Evolutionary conservation across 1,140 invertebrate species (phyloP), one percentile per base, ranked within the genome.

Genomic region (Drosophila kepulauana): DNA sequence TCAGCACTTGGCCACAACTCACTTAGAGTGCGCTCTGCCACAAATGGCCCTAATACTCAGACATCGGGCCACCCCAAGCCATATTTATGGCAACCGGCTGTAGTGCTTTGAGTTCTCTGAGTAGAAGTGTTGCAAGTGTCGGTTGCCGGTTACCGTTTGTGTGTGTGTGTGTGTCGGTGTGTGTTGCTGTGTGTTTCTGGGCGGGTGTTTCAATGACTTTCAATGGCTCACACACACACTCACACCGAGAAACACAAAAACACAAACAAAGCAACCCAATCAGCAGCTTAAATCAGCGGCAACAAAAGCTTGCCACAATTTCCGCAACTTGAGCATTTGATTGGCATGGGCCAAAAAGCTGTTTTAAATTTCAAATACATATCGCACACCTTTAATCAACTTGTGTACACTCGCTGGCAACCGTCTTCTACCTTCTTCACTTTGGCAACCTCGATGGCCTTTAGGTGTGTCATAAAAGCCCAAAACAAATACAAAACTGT

Each of bases 281-380:
- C 82, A 87, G 62, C 52, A 68, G 52, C 73, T 75, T 58, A 78
- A 68, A 70, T 68, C 74, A 72, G 68, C 56, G 67, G 43, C 82
- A 84, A 84, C 75, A 89, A 85, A 75, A 89, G 73, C 71, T 67
- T 65, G 65, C 82, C 82, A 84, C 85, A 87, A 89, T 89, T 87
- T 87, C 85, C 82, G 82, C 85, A 77, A 67, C 70, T 77, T 59
- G 62, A 48, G 63, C 56, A 75, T 80, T 89, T 88, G 77, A 78
- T 84, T 88, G 80, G 54, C 73, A 71, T 43, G 45, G 59, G 52
- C 38, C 49, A 51, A 15, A 33, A 72, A 57, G 62, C 68, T 81
- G 61, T 65, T 88, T 89, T 79, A 88, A 89, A 89, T 89, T 89
- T 79, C 58, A 67, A 75, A 81, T 88, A 48, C 30, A 65, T 15